Conservation (phyloP, 2,888 invertebrate species). For the Dryadula phaetusa region DNA sequence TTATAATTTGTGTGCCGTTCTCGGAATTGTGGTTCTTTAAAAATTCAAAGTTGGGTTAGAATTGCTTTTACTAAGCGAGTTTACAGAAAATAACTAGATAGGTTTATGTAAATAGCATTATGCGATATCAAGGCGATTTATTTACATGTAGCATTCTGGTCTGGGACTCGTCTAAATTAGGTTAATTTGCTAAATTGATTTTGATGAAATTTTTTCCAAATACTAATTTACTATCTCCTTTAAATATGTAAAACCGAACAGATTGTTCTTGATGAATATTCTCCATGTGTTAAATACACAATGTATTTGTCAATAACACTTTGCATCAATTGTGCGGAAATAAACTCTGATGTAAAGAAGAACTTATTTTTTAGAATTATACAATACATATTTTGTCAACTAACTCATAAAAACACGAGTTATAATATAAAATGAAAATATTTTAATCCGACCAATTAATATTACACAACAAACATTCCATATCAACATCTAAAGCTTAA, state of each 20-base stretch:
- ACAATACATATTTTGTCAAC: too few species aligned
- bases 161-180: not conserved
- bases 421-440: too few species aligned
- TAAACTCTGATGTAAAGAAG: too few species aligned
- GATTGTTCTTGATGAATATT: too few species aligned
- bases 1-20: slow-evolving; percentile 33
- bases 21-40: slow-evolving; percentile 22
- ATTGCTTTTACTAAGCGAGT: slow-evolving; percentile 14
- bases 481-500: slow-evolving; percentile 7
- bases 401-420: too few species aligned
- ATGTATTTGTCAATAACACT: too few species aligned
- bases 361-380: too few species aligned
- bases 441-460: too few species aligned
- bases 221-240: too few species aligned
- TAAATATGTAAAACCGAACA: too few species aligned
- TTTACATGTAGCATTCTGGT: not conserved
- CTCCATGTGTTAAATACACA: too few species aligned
- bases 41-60: slow-evolving; percentile 23
- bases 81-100: slow-evolving; percentile 6
- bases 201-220: not conserved
- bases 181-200: not conserved
- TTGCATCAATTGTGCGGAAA: too few species aligned
- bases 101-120: slow-evolving; percentile 9
- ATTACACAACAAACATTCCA: not conserved
- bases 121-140: not conserved